Evolutionary conservation across 1,140 invertebrate species (phyloP).

Genomic region (Drosophila melanogaster): Release_6_plus_ISO1_MT NT_037436.4:6589501-6590000

Average conservation of each 20-base stretch:
- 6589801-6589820: conserved; percentile 23
- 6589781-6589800: conserved; percentile 54
- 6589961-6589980: conserved; percentile 56
- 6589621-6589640: conserved; percentile 72
- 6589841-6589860: too few species aligned
- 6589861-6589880: too few species aligned
- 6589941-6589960: conserved; percentile 7
- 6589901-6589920: too few species aligned
- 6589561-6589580: conserved; percentile 61
- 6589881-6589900: too few species aligned
- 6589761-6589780: conserved; percentile 20
- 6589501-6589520: conserved; percentile 50
- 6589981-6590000: conserved; percentile 31
- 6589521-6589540: conserved; percentile 32
- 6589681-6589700: conserved; percentile 49
- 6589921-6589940: neutral
- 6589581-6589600: conserved; percentile 83
- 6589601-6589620: conserved; percentile 85
- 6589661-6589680: conserved; percentile 51
- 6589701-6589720: conserved; percentile 72
- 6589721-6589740: conserved; percentile 74
- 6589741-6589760: conserved; percentile 52
- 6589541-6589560: conserved; percentile 42
- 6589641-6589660: conserved; percentile 30
- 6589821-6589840: neutral